Evolutionary conservation across 2,888 invertebrate species (phyloP), one percentile per base, ranked within the genome.

Genomic region (Girardia tigrina): DNA sequence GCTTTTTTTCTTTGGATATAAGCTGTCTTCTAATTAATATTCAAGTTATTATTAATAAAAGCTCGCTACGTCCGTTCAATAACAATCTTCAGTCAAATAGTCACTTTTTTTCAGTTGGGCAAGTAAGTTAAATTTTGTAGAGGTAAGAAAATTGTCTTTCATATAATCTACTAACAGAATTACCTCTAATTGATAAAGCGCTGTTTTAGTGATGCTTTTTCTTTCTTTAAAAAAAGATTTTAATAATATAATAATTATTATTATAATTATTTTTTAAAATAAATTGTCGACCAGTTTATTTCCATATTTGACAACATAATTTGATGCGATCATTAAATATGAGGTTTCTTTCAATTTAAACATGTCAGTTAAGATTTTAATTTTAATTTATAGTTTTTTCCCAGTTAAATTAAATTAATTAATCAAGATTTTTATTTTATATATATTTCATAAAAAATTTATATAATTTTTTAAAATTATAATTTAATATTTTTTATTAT

Each of bases 11-110:
- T 56, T 56, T 56, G 56, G 56, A 56, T 56, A 56, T 56, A 56
- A 56, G 56, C 56, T 56, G 56, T 56, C 56, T 56, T 56, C 56
- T 56, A 56, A 56, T 56, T 56, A 56, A 56, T 56, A 56, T 56
- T 56, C 56, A 56, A 56, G 56, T 56, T 56, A 56, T 56, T 56
- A 56, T 56, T 56, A 56, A 56, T 56, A 56, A 56, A 56, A 56
- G 56, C 56, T 56, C 56, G 56, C 56, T 56, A 56, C 56, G 56
- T 56, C 56, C 56, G 56, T 56, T 56, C 8, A 56, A 56, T 56
- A 56, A 56, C 56, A 56, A 56, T 56, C 56, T 56, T 56, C 56
- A 56, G 56, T 56, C 56, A 56, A 56, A 56, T 56, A 56, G 8
- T 56, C 56, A 56, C 56, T 56, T 56, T 56, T n/a, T n/a, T 56